Evolutionary conservation across 92 coral and sea anemone species (phyloP), one percentile per base, ranked within the genome.

Genomic region (Ricordea florida): DNA sequence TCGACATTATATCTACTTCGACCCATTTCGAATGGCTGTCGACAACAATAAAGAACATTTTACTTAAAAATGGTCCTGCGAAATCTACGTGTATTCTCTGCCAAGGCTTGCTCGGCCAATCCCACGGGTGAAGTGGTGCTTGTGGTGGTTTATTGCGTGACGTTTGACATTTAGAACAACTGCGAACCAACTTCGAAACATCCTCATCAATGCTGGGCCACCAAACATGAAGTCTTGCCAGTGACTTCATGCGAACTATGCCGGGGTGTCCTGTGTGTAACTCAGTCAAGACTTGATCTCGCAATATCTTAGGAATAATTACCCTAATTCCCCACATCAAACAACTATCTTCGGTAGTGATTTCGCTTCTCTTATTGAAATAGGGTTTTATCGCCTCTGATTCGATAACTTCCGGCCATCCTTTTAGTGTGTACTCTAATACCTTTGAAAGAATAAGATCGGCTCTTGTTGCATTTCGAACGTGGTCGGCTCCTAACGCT

Each of bases 1-100:
- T 41, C 20, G 55, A 22, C 83, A 64, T 63, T 38, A 22, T 40
- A 13, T 57, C 25, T 33, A 57, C 20, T 28, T 57, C 43, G 22
- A 57, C 41, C 78, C 85, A 80, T 53, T 64, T 81, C 8, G 80
- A 81, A 49, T 82, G 57, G 3, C 61, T 52, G 50, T 76, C 74
- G 57, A 76, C 37, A 7, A 37, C 56, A n/a, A 76, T 52, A 18
- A 50, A 28, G 25, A 76, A 49, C 74, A 62, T 37, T 30, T 31
- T 6, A 9, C 27, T 34, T 0, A 31, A 29, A 47, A 75, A 66
- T 5, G 76, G 76, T 16, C 76, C 59, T 4, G 59, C 49, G 32
- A 49, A 78, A 42, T 51, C 68, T 32, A 56, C 55, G 55, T 78
- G 68, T 18, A 78, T 38, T 46, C 69, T 57, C 27, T 51, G 65